Evolutionary conservation across 2,888 invertebrate species (phyloP).

Genomic region (Cybosia mesomella): DNA sequence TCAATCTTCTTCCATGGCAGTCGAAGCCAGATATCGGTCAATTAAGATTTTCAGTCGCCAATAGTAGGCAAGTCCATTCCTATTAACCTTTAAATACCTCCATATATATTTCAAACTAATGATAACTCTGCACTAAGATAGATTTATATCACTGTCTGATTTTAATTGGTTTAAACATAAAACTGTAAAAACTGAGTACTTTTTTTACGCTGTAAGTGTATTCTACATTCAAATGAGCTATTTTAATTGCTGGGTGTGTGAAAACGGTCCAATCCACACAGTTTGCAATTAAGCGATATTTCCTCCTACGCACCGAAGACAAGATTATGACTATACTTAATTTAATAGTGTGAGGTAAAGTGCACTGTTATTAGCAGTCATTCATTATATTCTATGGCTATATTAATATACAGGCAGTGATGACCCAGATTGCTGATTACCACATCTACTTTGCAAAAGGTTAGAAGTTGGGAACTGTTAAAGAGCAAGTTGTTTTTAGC

Average conservation of each 20-base stretch:
- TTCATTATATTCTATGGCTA: slow-evolving; percentile 17
- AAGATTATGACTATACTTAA: slow-evolving; percentile 24
- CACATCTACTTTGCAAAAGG: not conserved
- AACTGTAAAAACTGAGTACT: not conserved
- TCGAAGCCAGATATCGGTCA: not conserved
- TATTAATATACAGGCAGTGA: not conserved
- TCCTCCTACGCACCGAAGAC: slow-evolving; percentile 32
- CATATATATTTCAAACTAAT: not conserved
- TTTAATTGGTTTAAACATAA: not conserved
- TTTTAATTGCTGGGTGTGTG: slow-evolving; percentile 10
- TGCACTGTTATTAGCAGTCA: slow-evolving; percentile 21
- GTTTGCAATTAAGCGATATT: slow-evolving; percentile 39
- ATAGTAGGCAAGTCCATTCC: not conserved
- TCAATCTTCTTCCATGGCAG: too few species aligned
- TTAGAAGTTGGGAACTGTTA: not conserved
- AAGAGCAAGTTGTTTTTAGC: not conserved
- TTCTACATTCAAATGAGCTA: not conserved
- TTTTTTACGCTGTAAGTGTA: not conserved
- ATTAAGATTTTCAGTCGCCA: not conserved
- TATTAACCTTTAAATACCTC: not conserved
- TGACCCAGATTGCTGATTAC: not conserved
- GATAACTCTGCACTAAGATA: not conserved
- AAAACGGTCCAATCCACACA: slow-evolving; percentile 25
- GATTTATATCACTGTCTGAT: not conserved
- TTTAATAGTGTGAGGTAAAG: slow-evolving; percentile 37